A percentile compares a stretch with the other conserved stretches of the same genome.
Evolutionary conservation across 2,113 vertebrate genomes (phyloP).

Genomic region (Aix galericulata): DNA sequence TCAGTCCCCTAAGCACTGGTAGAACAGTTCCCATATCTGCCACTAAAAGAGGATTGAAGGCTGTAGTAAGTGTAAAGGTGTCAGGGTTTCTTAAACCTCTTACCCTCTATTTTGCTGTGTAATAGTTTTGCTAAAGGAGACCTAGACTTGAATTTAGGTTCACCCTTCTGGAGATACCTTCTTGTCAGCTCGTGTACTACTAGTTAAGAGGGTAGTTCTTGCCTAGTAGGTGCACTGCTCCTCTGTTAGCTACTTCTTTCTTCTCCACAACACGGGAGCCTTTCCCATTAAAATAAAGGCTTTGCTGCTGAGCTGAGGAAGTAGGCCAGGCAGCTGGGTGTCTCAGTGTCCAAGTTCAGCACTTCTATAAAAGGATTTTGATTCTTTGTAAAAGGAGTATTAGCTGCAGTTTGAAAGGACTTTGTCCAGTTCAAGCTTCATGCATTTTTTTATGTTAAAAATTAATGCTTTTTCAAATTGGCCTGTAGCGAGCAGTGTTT

Average conservation of each 20-base stretch:
- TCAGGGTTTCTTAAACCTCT: neutral
- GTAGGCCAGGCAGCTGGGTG: neutral
- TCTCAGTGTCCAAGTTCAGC: neutral
- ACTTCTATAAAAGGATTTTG: neutral
- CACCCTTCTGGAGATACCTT: too few relatives aligned
- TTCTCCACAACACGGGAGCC: neutral
- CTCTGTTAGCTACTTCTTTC: neutral
- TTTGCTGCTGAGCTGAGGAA: neutral
- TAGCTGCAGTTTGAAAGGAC: neutral
- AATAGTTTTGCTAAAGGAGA: neutral
- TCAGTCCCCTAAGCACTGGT: neutral
- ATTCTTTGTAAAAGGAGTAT: neutral
- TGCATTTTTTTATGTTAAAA: neutral
- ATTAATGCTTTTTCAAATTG: neutral
- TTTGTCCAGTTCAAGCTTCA: neutral
- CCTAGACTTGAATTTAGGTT: neutral
- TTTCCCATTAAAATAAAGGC: neutral
- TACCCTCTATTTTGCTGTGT: neutral
- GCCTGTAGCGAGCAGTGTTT: rapidly evolving
- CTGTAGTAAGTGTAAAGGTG: neutral
- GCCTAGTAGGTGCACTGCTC: neutral
- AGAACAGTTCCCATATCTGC: neutral
- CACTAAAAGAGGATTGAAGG: neutral
- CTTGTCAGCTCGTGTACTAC: neutral
- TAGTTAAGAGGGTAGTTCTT: neutral